Evolutionary conservation across 2,113 vertebrate species (phyloP).

Genomic region (Podarcis muralis): DNA sequence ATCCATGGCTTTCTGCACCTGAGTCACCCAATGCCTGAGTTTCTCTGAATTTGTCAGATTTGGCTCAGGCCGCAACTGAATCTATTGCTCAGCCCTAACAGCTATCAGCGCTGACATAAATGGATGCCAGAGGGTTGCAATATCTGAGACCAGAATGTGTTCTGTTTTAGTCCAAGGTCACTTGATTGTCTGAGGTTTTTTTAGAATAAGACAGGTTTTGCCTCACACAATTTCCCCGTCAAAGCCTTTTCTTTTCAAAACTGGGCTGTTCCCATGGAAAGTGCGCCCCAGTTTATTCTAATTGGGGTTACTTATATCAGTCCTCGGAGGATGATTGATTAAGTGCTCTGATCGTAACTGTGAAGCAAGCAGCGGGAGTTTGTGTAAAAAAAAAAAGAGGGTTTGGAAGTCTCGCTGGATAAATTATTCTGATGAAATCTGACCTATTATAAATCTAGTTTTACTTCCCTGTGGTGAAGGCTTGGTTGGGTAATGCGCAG

Average conservation of each 20-base stretch:
- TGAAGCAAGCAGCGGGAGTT: slow-evolving; percentile 64
- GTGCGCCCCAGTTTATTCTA: slow-evolving; percentile 67
- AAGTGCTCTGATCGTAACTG: slow-evolving; percentile 73
- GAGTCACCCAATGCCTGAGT: no score
- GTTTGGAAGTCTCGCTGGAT: slow-evolving; percentile 57
- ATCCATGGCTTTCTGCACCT: no score
- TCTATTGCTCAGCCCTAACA: background rate
- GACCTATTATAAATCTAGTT: slow-evolving; percentile 59
- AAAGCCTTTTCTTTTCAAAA: slow-evolving; percentile 60
- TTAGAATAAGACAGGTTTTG: slow-evolving; percentile 54
- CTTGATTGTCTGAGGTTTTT: background rate
- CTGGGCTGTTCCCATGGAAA: slow-evolving; percentile 64
- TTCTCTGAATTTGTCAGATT: no score
- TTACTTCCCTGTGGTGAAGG: background rate
- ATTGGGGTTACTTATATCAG: slow-evolving; percentile 67
- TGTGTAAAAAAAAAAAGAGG: slow-evolving; percentile 9
- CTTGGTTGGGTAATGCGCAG: background rate
- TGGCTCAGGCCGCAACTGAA: no score
- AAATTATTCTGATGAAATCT: slow-evolving; percentile 57
- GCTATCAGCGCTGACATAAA: background rate
- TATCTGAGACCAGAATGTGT: background rate
- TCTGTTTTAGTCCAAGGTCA: slow-evolving; percentile 18
- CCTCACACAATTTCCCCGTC: slow-evolving; percentile 56
- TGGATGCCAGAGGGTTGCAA: background rate
- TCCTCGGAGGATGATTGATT: slow-evolving; percentile 72